phyloP scores from a whole-genome alignment of 2,113 vertebrate genomes.

The Scortum barcoo region DNA sequence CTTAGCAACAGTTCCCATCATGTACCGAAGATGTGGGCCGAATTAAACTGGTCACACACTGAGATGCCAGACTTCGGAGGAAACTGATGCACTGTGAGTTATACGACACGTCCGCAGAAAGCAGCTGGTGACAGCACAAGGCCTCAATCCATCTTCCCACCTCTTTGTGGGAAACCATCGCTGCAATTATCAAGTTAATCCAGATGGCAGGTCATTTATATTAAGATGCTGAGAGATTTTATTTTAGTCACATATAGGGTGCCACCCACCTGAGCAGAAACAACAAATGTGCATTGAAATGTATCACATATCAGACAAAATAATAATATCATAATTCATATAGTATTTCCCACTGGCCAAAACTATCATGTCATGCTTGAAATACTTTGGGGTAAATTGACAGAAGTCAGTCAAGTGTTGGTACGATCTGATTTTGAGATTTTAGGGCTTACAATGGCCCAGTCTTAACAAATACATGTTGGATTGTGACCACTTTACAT shows the following conservation, averaged over 20 bases:
- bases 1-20: constrained; percentile 34
- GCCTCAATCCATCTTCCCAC: constrained; percentile 12
- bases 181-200: constrained; percentile 23
- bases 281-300: background rate
- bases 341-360: background rate
- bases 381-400: background rate
- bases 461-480: background rate
- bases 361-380: background rate
- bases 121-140: constrained; percentile 24
- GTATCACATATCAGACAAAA: constrained; percentile 1
- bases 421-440: background rate
- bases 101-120: background rate
- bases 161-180: constrained; percentile 16
- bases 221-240: constrained; percentile 3
- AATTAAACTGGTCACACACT: background rate
- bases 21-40: background rate
- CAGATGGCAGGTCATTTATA: background rate
- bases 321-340: no score
- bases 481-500: background rate
- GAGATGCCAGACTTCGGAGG: constrained; percentile 15
- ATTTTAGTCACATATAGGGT: background rate
- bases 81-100: background rate
- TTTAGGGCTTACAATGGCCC: background rate
- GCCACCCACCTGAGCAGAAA: background rate
- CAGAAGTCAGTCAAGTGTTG: background rate